Conservation (phyloP, 2,888 invertebrate species). For the Sminthurides aquaticus region DNA sequence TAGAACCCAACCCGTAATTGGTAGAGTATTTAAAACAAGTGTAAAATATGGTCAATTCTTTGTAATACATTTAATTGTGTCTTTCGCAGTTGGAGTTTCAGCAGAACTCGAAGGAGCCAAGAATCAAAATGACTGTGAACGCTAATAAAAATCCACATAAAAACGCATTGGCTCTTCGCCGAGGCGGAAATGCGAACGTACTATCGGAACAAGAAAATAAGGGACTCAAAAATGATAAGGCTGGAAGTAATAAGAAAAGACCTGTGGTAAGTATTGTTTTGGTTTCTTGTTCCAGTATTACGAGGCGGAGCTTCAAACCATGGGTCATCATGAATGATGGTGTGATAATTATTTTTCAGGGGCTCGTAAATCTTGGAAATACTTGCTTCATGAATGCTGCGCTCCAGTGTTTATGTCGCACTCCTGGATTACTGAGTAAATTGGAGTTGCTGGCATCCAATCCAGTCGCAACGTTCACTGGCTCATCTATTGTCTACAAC, state of each 20-base stretch:
- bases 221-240: neutral
- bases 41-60: neutral
- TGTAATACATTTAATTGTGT: neutral
- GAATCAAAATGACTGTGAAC: neutral
- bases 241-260: neutral
- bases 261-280: neutral
- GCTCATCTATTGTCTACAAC: neutral
- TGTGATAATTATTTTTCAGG: conserved; percentile 52
- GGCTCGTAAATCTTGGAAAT: conserved; percentile 84
- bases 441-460: conserved; percentile 29
- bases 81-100: neutral
- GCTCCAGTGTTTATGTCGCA: conserved; percentile 83
- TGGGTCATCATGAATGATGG: neutral
- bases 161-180: neutral
- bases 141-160: neutral
- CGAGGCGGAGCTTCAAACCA: too few relatives aligned
- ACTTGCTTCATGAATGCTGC: conserved; percentile 97
- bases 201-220: neutral
- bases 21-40: too few relatives aligned
- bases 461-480: conserved; percentile 1
- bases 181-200: neutral
- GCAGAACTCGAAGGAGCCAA: neutral
- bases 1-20: too few relatives aligned
- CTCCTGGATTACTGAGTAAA: conserved; percentile 46
- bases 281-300: neutral